Conservation (phyloP, 1,140 invertebrate species). For the Phocides pigmalion region DNA sequence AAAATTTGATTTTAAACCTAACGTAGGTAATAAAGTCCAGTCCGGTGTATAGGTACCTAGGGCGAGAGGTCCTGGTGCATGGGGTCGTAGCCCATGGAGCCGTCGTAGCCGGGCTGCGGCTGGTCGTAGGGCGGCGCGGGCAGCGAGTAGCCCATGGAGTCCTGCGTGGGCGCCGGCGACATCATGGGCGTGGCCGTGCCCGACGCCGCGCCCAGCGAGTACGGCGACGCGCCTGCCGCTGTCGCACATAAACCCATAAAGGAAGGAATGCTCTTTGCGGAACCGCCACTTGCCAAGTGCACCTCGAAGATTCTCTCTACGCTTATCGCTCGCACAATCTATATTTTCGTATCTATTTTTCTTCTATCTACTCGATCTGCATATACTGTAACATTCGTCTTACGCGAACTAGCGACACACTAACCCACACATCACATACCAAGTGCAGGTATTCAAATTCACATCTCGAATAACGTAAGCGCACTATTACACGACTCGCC, state of each 20-base stretch:
- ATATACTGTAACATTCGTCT: neutral
- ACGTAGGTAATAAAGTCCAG: too few species aligned
- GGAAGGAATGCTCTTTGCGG: constrained; percentile 12
- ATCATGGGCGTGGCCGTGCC: constrained; percentile 96
- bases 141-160: constrained; percentile 95
- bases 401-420: neutral
- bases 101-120: constrained; percentile 92
- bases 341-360: too few species aligned
- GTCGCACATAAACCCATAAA: constrained; percentile 42
- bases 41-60: constrained; percentile 49
- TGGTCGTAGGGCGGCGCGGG: constrained; percentile 93
- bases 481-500: neutral
- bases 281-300: neutral
- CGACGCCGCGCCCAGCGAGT: constrained; percentile 93
- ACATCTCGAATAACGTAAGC: neutral
- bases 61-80: constrained; percentile 92
- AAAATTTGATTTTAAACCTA: too few species aligned
- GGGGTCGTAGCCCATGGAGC: constrained; percentile 94
- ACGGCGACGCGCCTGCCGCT: constrained; percentile 93
- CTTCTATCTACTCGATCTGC: neutral
- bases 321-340: too few species aligned
- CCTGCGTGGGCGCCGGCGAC: constrained; percentile 95
- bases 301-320: too few species aligned
- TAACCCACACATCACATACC: neutral
- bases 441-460: neutral